Base-by-base conservation (phyloP, 1,140 invertebrate genomes). In the Drosophila serrata region DNA sequence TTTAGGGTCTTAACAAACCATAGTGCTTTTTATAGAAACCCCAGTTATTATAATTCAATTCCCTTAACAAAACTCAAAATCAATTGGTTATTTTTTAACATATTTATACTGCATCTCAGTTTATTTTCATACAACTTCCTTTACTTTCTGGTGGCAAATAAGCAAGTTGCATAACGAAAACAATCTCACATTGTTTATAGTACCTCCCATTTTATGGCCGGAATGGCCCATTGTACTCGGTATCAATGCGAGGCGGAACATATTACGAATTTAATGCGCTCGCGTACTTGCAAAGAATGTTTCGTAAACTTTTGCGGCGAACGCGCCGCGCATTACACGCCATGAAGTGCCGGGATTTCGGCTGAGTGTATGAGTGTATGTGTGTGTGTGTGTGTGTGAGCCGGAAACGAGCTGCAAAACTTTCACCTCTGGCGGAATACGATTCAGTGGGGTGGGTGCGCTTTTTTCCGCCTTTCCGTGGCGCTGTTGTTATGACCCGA, bases 211-310 rank as follows among this genome's bases (percentile, higher is more conserved):
- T 59, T 37, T 37, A 76, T 51, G 39, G 40, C 33, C 61, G 63
- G 56, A 74, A 48, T 58, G 45, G 53, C 62, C 85, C 77, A 84
- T 72, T 46, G 85, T 88, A 24, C 48, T 15, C 40, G 11, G 57
- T 48, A 64, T 63, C 81, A 72, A 81, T 79, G 57, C 55, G 61
- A 75, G 82, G 74, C 85, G 81, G 77, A 88, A 88, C 85, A 81
- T 88, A 88, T 88, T 88, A 88, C 84, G 85, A 82, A 78, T 84
- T 88, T 90, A 88, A 87, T 87, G 85, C 81, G 76, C 76, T 79
- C 84, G 80, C 84, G 84, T 88, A 80, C 80, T 82, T 87, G 59
- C 57, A 24, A 79, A 74, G 62, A 43, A 61, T 78, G 57, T 87
- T 78, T 82, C 87, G 84, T 80, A 87, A 87, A 87, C 84, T 87